Percentiles rank a stretch among this genome's conserved stretches.
Evolutionary conservation across 2,797 vertebrate species (phyloP).

Genomic region (Podarcis lilfordi): DNA sequence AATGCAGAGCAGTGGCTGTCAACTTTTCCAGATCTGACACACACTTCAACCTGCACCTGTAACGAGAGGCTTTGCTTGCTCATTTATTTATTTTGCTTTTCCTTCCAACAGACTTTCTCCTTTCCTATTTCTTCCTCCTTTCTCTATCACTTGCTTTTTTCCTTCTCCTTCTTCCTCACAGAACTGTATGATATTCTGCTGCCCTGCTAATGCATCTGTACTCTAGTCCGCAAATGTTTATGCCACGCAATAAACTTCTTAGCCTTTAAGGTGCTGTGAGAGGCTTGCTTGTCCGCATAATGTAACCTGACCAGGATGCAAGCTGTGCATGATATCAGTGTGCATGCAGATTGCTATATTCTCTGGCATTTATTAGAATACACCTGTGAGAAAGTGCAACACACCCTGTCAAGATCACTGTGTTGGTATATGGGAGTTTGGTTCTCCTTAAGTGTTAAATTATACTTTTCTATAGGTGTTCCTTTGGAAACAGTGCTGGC

Average conservation of each 20-base stretch:
- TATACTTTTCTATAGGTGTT: not conserved
- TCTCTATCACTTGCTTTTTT: not conserved
- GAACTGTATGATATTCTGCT: not conserved
- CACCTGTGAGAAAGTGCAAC: not conserved
- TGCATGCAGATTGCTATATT: not conserved
- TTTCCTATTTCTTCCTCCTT: not conserved
- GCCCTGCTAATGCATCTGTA: not conserved
- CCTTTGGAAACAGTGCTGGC: not conserved
- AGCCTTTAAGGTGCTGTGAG: not conserved
- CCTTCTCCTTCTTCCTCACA: not conserved
- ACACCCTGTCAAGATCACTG: not conserved
- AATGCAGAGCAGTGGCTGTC: not conserved
- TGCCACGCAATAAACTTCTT: not conserved
- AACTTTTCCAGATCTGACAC: not conserved
- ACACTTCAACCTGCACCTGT: not conserved
- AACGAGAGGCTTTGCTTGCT: not conserved
- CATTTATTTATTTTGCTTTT: not conserved
- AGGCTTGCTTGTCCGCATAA: not conserved
- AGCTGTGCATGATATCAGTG: not conserved
- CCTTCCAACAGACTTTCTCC: not conserved
- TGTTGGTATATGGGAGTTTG: not conserved
- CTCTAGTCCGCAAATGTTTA: not conserved
- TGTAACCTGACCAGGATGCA: not conserved
- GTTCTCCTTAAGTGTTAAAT: not conserved
- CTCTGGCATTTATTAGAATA: not conserved